A percentile compares a stretch with the other conserved stretches of the same genome.
phyloP scores from a whole-genome alignment of 1,140 invertebrate genomes.

The Drosophila yakuba region DNA sequence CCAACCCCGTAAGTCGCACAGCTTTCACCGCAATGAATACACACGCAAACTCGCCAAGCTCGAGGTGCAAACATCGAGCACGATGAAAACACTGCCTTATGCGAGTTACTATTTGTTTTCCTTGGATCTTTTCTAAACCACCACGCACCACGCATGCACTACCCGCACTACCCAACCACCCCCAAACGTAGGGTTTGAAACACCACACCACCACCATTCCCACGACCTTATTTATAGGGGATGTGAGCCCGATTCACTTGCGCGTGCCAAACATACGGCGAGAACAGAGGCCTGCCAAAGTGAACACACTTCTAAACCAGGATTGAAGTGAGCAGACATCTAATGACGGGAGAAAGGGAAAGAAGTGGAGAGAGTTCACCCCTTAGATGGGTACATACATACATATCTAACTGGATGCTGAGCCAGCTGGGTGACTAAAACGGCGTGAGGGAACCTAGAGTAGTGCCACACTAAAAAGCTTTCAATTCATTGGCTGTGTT shows the following conservation, averaged over 20 bases:
- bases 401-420: background rate
- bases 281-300: constrained; percentile 41
- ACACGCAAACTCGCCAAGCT: constrained; percentile 63
- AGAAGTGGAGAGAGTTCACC: constrained; percentile 9
- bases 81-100: constrained; percentile 21
- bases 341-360: background rate
- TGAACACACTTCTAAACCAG: background rate
- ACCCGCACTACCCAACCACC: constrained; percentile 47
- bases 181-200: background rate
- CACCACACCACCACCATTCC: constrained; percentile 14
- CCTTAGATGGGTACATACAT: background rate
- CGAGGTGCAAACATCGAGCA: constrained; percentile 4
- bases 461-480: no score
- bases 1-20: constrained; percentile 40
- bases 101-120: constrained; percentile 1
- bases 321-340: background rate
- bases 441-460: no score
- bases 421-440: background rate
- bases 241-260: constrained; percentile 65
- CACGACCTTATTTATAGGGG: constrained; percentile 28
- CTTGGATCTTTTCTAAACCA: background rate
- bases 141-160: constrained; percentile 77
- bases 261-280: constrained; percentile 49
- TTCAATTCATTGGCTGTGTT: no score
- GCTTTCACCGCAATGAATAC: constrained; percentile 20